phyloP scores from a whole-genome alignment of 2,888 invertebrate genomes.

The Isoperla grammatica region DNA sequence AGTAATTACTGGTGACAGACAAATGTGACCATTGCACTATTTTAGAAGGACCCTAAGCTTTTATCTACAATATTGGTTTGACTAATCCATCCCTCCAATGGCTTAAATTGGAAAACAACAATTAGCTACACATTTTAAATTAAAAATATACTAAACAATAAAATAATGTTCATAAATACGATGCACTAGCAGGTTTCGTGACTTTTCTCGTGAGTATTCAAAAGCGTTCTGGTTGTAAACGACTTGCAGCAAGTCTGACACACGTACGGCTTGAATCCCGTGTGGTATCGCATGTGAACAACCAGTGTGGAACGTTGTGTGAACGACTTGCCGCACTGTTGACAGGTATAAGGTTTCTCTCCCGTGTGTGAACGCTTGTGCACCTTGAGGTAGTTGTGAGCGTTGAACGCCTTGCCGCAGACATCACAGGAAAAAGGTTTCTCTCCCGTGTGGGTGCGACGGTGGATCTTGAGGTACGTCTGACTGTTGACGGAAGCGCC shows the following conservation, averaged over 20 bases:
- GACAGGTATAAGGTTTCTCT: conserved; percentile 26
- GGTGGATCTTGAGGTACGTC: conserved; percentile 37
- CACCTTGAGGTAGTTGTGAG: conserved; percentile 51
- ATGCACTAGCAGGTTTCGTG: not conserved
- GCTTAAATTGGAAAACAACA: no score
- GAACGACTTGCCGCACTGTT: conserved; percentile 29
- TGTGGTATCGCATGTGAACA: conserved; percentile 24
- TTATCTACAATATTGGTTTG: no score
- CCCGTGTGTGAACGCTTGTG: conserved; percentile 52
- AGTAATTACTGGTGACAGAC: no score
- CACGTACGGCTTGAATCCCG: conserved; percentile 19
- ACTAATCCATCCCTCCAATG: no score
- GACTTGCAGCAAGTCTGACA: conserved; percentile 20
- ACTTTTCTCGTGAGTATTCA: conserved; percentile 21
- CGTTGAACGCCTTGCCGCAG: conserved; percentile 54
- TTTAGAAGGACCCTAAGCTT: no score
- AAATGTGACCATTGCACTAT: no score
- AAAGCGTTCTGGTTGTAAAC: conserved; percentile 20
- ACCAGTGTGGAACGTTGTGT: conserved; percentile 23
- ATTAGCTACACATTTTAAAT: no score
- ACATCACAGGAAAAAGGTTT: conserved; percentile 52
- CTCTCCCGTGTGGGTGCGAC: conserved; percentile 42
- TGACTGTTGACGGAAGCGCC: conserved; percentile 36
- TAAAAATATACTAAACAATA: no score
- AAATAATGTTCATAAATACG: no score